Evolutionary conservation across 2,888 invertebrate genomes (phyloP).

Genomic region (Agrenia bidenticulata): DNA sequence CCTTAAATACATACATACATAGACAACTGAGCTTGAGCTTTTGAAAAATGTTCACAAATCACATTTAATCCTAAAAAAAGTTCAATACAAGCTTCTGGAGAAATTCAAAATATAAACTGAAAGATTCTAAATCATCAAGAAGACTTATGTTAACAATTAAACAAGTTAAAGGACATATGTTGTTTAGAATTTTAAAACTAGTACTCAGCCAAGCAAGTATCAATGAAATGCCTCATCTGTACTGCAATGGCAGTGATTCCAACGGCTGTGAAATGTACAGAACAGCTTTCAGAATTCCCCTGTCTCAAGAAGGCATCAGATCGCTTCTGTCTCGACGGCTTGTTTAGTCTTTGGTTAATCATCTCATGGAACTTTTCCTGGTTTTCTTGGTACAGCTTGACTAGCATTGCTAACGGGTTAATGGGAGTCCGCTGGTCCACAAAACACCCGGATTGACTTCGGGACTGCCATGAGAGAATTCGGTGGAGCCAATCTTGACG

Average conservation of each 20-base stretch:
- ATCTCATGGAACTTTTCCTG: conserved; percentile 16
- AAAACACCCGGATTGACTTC: conserved; percentile 27
- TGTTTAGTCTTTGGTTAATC: neutral
- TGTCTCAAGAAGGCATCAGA: conserved; percentile 32
- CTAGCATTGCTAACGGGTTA: conserved; percentile 1
- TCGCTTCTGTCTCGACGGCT: conserved; percentile 33
- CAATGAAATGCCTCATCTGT: conserved; percentile 38
- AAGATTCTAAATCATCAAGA: too few relatives aligned
- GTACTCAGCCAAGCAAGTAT: conserved; percentile 38
- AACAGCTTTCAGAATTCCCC: conserved; percentile 34
- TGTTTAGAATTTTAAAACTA: too few relatives aligned
- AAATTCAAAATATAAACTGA: too few relatives aligned
- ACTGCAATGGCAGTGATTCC: conserved; percentile 32
- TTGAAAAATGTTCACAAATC: too few relatives aligned
- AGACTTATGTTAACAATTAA: too few relatives aligned
- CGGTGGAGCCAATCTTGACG: conserved; percentile 55
- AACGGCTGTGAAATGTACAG: conserved; percentile 46
- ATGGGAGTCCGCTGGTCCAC: conserved; percentile 12
- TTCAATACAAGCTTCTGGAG: too few relatives aligned
- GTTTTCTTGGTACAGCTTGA: conserved; percentile 15
- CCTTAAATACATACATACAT: too few relatives aligned
- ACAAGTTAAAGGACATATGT: too few relatives aligned
- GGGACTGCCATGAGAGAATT: conserved; percentile 57
- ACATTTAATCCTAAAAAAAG: too few relatives aligned
- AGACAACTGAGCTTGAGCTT: too few relatives aligned